Evolutionary conservation across 2,113 vertebrate species (phyloP), one percentile per base, ranked within the genome.

Genomic region (Campylorhamphus procurvoides): DNA sequence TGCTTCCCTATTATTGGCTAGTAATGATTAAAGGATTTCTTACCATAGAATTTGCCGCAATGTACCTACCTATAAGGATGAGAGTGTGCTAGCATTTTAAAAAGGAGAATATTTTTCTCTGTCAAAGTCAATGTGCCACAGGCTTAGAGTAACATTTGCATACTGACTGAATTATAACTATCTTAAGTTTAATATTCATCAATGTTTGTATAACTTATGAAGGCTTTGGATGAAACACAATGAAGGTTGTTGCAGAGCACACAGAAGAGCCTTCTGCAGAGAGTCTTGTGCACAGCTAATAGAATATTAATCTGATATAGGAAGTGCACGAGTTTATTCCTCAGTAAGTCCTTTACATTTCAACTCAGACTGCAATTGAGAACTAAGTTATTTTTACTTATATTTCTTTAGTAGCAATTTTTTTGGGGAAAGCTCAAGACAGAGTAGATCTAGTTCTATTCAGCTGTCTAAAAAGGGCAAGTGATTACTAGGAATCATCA

Each of bases 1-100:
- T 89, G 66, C 92, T 97, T 96, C 79, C 56, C 55, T 94, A 8
- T 94, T 96, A 95, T 96, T 84, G 44, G 29, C 44, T 95, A 88
- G 40, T 76, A 85, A 84, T 55, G 6, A 82, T 52, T 73, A 77
- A 71, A 75, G 44, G 13, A 69, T 94, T 74, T 87, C 46, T 87
- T 4, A 40, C 67, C 8, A 28, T 49, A 69, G 39, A 23, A 63
- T 46, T 56, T 91, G 29, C 27, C 76, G 47, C 22, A 27, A 2
- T 37, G 1, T 67, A 49, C 25, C 23, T 55, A 50, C 55, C 27
- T 83, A 1, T 56, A 74, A 39, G 39, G 52, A 59, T 1, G 22
- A 14, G 5, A 12, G 15, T 63, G 29, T 76, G 50, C 55, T 83
- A 62, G 59, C 3, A 12, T 85, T 96, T 85, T 10, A 46, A 25